Evolutionary conservation across 2,797 vertebrate genomes (phyloP), one percentile per base, ranked within the genome.

Genomic region (Amblyraja radiata): DNA sequence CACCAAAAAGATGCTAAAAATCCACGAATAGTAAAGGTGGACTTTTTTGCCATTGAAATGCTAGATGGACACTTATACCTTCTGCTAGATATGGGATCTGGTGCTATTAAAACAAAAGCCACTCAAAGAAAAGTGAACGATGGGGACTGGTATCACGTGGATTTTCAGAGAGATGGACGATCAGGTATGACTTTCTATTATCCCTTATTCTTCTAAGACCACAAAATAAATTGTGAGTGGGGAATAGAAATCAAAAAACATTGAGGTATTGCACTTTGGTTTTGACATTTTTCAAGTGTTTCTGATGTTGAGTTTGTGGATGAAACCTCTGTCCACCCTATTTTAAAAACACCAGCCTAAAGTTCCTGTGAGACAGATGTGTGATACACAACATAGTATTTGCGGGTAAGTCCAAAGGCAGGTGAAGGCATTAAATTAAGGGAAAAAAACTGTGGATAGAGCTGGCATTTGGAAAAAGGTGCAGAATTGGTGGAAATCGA

Each of bases 41-140:
- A 99, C 95, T 99, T 99, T 95, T 99, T 99, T 95, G 98, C 99
- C 93, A 98, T 99, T 63, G 99, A 99, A 95, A 99, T 99, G 98
- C 96, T 99, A 91, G 98, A 99, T 76, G 99, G 99, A 0, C 98
- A 99, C 94, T 96, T 99, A 93, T 99, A 99, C 95, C 96, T 99
- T 93, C 96, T 99, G 92, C 94, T 99, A 93, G 99, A 99, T 94
- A 99, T 99, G 99, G 99, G 99, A 93, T 99, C 99, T 32, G 99
- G 99, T 94, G 99, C 98, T 94, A 99, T 98, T 93, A 99, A 99
- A 96, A 98, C 98, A 94, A 98, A 95, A 95, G 98, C 98, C 1
- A 96, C 99, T 73, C 98, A 98, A 95, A 99, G 98, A 96, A 99
- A 99, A 94, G 98, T 99, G 94, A 99, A 99, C 95, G 98, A 99